Evolutionary conservation across 2,113 vertebrate species (phyloP), one percentile per base, ranked within the genome.

Genomic region (Scomber colias): DNA sequence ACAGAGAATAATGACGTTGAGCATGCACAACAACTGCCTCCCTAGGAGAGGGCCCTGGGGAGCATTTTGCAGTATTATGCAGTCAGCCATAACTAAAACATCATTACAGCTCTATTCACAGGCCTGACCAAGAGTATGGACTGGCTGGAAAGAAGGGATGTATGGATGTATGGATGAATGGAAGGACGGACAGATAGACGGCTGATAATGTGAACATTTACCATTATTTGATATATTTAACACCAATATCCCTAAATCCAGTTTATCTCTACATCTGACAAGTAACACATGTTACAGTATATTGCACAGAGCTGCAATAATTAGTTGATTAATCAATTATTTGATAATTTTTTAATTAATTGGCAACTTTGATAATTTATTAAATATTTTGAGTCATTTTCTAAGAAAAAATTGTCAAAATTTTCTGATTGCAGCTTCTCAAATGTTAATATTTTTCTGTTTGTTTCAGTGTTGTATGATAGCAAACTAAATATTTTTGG

Each of bases 11-110:
- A 94, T 91, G 89, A 90, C 81, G 72, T 83, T 85, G 84, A 87
- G 89, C 88, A 61, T 77, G 81, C 87, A 92, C 90, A 92, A 90
- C 89, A 92, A 90, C 90, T 87, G 84, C 75, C 82, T 87, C 88
- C 82, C 68, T 68, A 4, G 77, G 85, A 89, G 77, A 82, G 17
- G 71, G 57, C 90, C 88, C 89, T 7, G 0, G 92, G 91, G 92
- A 91, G 84, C 81, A 53, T 90, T 94, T 94, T 89, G 75, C 90
- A 88, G 87, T 84, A 91, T 92, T 90, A 92, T 83, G 83, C 84
- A 91, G 88, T 89, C 93, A 92, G 89, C 90, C 90, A 90, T 90
- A 87, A 91, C 89, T 93, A 92, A 93, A 91, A 88, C 77, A 92
- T 92, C 86, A 92, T 92, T 92, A 93, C 85, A 80, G 75, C 84